phyloP scores from a whole-genome alignment of 2,888 invertebrate species.

The Rhorus exstirpatorius region DNA sequence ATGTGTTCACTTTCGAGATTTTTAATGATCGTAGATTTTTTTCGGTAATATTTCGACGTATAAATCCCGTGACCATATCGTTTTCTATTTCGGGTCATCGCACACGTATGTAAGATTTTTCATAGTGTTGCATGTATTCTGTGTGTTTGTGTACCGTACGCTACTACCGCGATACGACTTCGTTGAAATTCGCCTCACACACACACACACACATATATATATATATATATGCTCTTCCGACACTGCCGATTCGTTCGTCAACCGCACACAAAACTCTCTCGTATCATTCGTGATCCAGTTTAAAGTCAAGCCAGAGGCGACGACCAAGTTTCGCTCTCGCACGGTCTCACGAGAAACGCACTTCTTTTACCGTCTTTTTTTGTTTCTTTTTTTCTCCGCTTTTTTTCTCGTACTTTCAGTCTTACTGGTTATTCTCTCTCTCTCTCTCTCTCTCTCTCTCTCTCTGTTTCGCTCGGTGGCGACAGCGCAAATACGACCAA shows the following conservation, averaged over 20 bases:
- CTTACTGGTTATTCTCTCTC: constrained; percentile 7
- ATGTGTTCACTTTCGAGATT: not conserved
- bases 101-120: constrained; percentile 61
- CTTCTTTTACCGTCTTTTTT: constrained; percentile 56
- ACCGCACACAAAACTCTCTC: constrained; percentile 42
- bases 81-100: constrained; percentile 67
- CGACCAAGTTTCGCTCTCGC: constrained; percentile 62
- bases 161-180: constrained; percentile 15
- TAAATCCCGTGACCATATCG: constrained; percentile 12
- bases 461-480: constrained; percentile 51
- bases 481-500: constrained; percentile 66
- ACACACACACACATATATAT: not conserved
- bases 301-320: constrained; percentile 33
- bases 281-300: constrained; percentile 64
- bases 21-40: not conserved
- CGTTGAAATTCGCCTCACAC: not conserved
- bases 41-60: not conserved
- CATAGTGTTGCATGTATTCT: constrained; percentile 48
- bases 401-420: constrained; percentile 34
- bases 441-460: constrained; percentile 46
- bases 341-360: constrained; percentile 55
- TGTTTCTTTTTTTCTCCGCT: constrained; percentile 10
- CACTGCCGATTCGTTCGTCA: constrained; percentile 33
- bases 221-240: not conserved
- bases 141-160: constrained; percentile 21